Conservation (phyloP, 1,140 invertebrate species). For the Heliconius hewitsoni region DNA sequence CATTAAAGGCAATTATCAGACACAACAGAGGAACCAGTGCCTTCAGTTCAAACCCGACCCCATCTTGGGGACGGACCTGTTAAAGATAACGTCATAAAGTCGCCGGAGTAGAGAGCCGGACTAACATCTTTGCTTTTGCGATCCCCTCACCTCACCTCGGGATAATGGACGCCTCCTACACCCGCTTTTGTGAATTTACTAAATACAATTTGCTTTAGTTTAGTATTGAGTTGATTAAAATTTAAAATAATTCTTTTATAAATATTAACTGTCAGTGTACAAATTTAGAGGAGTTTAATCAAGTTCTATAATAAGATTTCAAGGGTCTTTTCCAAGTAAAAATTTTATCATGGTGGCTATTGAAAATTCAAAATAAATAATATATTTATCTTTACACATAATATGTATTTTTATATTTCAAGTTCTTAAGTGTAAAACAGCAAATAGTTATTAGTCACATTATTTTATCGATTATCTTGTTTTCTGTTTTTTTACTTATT, state of each 20-base stretch:
- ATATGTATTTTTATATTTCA: too few relatives aligned
- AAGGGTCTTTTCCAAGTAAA: too few relatives aligned
- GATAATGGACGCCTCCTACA: slow-evolving; percentile 66
- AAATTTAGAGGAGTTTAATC: not conserved
- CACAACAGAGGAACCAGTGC: slow-evolving; percentile 70
- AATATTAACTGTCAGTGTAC: not conserved
- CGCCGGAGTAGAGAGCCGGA: slow-evolving; percentile 71
- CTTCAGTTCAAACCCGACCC: slow-evolving; percentile 57
- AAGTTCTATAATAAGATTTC: not conserved
- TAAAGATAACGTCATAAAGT: slow-evolving; percentile 80
- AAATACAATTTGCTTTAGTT: slow-evolving; percentile 19
- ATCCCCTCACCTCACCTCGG: slow-evolving; percentile 69
- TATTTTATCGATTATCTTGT: too few relatives aligned
- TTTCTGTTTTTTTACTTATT: too few relatives aligned
- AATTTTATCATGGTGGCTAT: too few relatives aligned
- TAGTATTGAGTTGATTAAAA: not conserved
- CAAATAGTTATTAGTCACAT: too few relatives aligned
- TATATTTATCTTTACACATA: too few relatives aligned
- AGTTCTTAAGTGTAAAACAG: too few relatives aligned
- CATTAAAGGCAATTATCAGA: slow-evolving; percentile 79
- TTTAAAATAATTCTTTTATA: not conserved
- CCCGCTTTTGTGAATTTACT: slow-evolving; percentile 42
- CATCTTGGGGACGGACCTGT: slow-evolving; percentile 70
- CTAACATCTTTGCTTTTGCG: slow-evolving; percentile 73
- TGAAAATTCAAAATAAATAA: too few relatives aligned